phyloP scores from a whole-genome alignment of 2,888 invertebrate genomes.

The Yponomeuta evonymella region DNA sequence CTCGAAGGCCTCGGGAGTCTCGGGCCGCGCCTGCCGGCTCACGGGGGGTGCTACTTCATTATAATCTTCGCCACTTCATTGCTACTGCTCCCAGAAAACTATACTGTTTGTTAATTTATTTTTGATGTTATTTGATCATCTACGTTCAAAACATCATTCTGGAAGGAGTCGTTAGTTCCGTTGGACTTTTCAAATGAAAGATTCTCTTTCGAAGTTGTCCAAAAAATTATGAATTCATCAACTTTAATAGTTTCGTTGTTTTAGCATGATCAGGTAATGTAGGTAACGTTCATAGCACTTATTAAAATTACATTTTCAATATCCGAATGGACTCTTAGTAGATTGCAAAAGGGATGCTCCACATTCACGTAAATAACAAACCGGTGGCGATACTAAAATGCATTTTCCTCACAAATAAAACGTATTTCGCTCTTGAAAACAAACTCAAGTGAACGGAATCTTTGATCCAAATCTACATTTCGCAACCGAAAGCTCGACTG shows the following conservation, averaged over 20 bases:
- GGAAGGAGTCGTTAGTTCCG: no score
- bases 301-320: no score
- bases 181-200: no score
- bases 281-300: no score
- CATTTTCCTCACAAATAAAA: not conserved
- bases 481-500: not conserved
- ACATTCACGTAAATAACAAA: no score
- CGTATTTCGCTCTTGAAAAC: not conserved
- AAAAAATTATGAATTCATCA: no score
- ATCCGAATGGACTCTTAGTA: no score
- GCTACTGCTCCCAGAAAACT: not conserved
- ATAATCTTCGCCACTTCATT: not conserved
- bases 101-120: not conserved
- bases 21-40: not conserved
- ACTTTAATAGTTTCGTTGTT: no score
- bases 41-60: not conserved
- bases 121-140: not conserved
- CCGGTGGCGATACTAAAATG: not conserved
- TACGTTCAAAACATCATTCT: not conserved
- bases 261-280: no score
- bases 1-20: conserved; percentile 27
- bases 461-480: not conserved
- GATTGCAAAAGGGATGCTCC: no score
- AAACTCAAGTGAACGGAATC: not conserved
- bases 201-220: no score